These are phyloP conservation scores for Tadarida brasiliensis DNA, from an alignment of 2,797 vertebrate species.

Conservation along the genomic window DNA sequence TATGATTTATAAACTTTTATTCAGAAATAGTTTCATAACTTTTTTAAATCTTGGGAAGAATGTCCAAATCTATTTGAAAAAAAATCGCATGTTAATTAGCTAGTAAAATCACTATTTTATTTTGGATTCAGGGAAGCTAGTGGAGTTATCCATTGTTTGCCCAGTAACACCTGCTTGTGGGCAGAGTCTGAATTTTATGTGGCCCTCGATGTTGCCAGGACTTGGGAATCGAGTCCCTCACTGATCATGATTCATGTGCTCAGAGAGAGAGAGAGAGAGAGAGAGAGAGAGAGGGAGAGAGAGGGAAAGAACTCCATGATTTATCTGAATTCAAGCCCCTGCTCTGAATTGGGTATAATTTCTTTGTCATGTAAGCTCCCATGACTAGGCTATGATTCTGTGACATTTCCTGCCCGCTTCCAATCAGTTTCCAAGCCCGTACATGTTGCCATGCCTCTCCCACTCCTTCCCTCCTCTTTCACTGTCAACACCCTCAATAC, in stretches of 20 bases:
- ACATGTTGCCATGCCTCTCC: accelerated
- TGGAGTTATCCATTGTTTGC: not conserved
- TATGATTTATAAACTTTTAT: not conserved
- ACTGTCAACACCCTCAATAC: accelerated
- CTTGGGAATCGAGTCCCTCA: not conserved
- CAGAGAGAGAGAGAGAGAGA: not conserved
- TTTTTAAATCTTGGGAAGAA: slow-evolving; percentile 33
- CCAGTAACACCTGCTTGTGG: slow-evolving; percentile 1
- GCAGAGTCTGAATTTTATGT: slow-evolving; percentile 13
- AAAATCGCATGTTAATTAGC: not conserved
- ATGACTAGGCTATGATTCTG: not conserved
- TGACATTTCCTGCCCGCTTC: not conserved
- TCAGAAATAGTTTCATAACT: slow-evolving; percentile 39
- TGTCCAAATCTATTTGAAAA: slow-evolving; percentile 14
- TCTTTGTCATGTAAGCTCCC: not conserved
- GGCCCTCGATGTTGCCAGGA: slow-evolving; percentile 41
- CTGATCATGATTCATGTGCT: not conserved
- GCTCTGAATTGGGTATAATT: not conserved
- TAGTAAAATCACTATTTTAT: not conserved
- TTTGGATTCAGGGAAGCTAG: not conserved
- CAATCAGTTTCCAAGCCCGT: not conserved
- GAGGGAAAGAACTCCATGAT: not conserved
- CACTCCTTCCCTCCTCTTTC: not conserved
- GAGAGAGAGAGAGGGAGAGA: not conserved
- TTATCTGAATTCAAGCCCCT: not conserved